Base-by-base conservation (phyloP, 2,113 vertebrate species). In the Xenopus borealis region DNA sequence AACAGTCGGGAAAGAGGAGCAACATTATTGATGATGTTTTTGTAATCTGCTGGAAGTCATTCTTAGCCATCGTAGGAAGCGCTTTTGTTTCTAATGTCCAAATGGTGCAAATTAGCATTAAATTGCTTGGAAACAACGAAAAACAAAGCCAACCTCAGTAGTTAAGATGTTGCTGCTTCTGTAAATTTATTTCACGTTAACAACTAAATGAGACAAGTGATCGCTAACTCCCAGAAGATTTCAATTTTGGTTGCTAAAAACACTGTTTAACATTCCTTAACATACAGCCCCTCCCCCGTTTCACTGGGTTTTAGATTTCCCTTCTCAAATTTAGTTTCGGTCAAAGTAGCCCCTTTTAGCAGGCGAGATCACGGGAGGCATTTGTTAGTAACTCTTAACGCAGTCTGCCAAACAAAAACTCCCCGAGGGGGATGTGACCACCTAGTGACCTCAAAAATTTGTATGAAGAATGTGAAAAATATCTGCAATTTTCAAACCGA, bases 401-500 rank as follows among this genome's bases (percentile, higher is more conserved):
- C 23, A 27, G 23, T 27, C 23, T 90, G 89, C 88, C 33, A 40
- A 40, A 40, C 33, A 9, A 6, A 40, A 40, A 40, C 33, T 90
- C 91, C 88, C 89, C 85, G 86, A 91, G 90, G 85, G 89, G 91
- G 90, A 93, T 87, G 88, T 93, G 92, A 93, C 92, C 93, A 93
- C 87, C 91, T 91, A 89, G 89, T 91, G 92, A 93, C 92, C 91
- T 91, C 88, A 89, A 90, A 91, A 92, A 93, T 89, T 27, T 90
- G 91, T 92, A 92, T 92, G 92, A 93, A 94, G 92, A 92, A 91
- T 90, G 90, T 94, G 91, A 94, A 94, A 94, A 94, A 94, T 93
- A 92, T 91, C 91, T 91, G 91, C 90, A 90, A 90, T 89, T 93
- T 88, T 91, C 90, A 89, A 91, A 92, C 88, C 87, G 80, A 88